Evolutionary conservation across 2,113 vertebrate genomes (phyloP).

Genomic region (Myrmecophaga tridactyla): DNA sequence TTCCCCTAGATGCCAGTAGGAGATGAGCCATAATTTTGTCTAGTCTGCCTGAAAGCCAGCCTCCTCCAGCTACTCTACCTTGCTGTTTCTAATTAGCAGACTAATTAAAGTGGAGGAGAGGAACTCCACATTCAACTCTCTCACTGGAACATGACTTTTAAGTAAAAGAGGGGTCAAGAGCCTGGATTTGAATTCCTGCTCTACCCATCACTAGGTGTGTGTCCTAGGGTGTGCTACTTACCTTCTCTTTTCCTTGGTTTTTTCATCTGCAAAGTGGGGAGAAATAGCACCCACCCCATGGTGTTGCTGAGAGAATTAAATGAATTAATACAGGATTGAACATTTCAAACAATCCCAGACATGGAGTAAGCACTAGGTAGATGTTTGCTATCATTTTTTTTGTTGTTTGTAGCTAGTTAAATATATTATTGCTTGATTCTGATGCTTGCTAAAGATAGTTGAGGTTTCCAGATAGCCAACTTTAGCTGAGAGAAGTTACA

Average conservation of each 20-base stretch:
- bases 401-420: not conserved
- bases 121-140: not conserved
- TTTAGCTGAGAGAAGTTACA: not conserved
- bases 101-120: not conserved
- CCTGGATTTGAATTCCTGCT: not conserved
- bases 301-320: not conserved
- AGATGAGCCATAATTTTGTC: not conserved
- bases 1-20: not conserved
- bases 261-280: not conserved
- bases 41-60: no score
- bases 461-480: not conserved
- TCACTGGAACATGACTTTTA: not conserved
- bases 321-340: not conserved
- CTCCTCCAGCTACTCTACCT: not conserved
- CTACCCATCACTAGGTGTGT: not conserved
- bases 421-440: not conserved
- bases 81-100: not conserved
- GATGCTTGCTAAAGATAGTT: not conserved
- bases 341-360: not conserved
- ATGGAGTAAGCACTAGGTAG: not conserved
- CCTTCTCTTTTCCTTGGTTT: not conserved
- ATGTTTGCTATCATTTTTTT: not conserved
- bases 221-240: not conserved
- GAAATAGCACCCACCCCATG: fast-evolving
- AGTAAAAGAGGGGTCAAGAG: not conserved